Conservation (phyloP, 1,140 invertebrate species). For the Heterodera schachtii region DNA sequence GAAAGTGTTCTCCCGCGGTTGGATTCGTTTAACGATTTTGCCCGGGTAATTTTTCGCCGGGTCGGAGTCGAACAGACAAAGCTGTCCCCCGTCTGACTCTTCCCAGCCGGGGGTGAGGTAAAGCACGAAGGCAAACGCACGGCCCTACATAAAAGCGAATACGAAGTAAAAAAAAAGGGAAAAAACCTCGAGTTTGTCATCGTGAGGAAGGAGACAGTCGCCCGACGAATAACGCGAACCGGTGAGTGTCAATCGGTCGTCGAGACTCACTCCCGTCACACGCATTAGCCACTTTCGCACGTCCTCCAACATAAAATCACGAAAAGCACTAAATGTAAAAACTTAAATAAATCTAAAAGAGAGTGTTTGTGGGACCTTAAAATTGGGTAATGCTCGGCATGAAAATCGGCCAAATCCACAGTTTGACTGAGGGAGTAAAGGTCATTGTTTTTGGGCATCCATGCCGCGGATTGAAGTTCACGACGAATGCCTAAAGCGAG, state of each 20-base stretch:
- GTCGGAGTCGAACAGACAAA: constrained; percentile 44
- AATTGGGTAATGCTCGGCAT: constrained; percentile 36
- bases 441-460: constrained; percentile 42
- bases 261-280: constrained; percentile 45
- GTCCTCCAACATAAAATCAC: constrained; percentile 33
- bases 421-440: constrained; percentile 47
- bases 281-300: constrained; percentile 40
- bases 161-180: neutral
- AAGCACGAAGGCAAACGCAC: constrained; percentile 51
- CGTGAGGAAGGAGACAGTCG: constrained; percentile 34
- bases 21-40: constrained; percentile 36
- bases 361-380: constrained; percentile 8
- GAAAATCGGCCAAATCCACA: constrained; percentile 37
- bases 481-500: constrained; percentile 15
- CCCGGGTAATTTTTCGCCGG: constrained; percentile 32
- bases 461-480: constrained; percentile 27
- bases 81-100: constrained; percentile 40
- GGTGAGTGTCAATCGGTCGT: constrained; percentile 43
- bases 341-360: neutral
- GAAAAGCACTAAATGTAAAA: constrained; percentile 30
- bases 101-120: constrained; percentile 43
- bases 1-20: constrained; percentile 45
- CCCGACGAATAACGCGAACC: constrained; percentile 40
- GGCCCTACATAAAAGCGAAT: constrained; percentile 27
- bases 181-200: constrained; percentile 38